Conservation (phyloP, 2,888 invertebrate species). For the Alloplasta piceator region DNA sequence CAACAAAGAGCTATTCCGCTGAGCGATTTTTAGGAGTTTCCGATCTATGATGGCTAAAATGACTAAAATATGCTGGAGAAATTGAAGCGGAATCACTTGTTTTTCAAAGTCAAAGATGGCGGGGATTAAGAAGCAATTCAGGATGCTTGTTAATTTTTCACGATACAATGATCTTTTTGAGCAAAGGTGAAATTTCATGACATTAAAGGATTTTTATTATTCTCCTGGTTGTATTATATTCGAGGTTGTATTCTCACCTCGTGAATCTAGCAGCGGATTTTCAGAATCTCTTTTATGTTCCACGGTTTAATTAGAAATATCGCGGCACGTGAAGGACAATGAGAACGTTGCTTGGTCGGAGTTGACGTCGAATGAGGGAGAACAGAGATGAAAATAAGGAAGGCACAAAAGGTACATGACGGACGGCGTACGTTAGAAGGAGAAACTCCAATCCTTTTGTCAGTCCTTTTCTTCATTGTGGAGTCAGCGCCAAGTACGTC, state of each 20-base stretch:
- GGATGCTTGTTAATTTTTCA: too few relatives aligned
- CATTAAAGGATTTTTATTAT: too few relatives aligned
- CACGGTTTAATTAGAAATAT: slow-evolving; percentile 74
- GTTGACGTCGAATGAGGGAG: slow-evolving; percentile 27
- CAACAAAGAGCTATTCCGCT: too few relatives aligned
- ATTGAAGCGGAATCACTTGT: too few relatives aligned
- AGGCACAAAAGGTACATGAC: slow-evolving; percentile 5
- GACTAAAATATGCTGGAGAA: too few relatives aligned
- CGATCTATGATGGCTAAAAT: too few relatives aligned
- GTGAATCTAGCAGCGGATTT: not conserved
- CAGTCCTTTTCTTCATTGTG: not conserved
- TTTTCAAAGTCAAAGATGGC: too few relatives aligned
- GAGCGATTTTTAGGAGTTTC: too few relatives aligned
- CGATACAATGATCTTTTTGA: too few relatives aligned
- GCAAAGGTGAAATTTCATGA: too few relatives aligned
- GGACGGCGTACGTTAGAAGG: slow-evolving; percentile 19
- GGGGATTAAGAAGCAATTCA: too few relatives aligned
- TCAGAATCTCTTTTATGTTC: slow-evolving; percentile 71
- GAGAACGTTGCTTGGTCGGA: slow-evolving; percentile 61
- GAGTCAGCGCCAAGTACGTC: slow-evolving; percentile 11
- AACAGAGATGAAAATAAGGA: slow-evolving; percentile 7
- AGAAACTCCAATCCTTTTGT: slow-evolving; percentile 9
- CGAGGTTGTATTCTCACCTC: not conserved
- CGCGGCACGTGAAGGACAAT: slow-evolving; percentile 69
- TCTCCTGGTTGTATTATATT: not conserved